A percentile compares a stretch with the other conserved stretches of the same genome.
These are phyloP conservation scores for Fragum sueziense DNA, from an alignment of 2,888 invertebrate species.

Conservation along the genomic window DNA sequence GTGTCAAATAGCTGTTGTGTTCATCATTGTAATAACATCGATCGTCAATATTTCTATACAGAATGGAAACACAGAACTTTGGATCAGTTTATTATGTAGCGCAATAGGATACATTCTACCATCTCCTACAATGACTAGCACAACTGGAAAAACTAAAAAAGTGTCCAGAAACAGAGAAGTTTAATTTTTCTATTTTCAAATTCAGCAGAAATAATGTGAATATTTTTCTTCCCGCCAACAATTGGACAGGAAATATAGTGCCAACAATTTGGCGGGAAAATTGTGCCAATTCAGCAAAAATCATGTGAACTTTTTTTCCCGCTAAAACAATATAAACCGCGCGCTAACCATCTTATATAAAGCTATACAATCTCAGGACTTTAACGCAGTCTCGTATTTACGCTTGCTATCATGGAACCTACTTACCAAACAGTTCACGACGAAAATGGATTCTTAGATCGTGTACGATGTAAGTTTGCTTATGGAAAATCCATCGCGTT, in stretches of 20 bases:
- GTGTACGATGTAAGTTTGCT: conserved; percentile 25
- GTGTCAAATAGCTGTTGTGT: conserved; percentile 44
- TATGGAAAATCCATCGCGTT: conserved; percentile 21
- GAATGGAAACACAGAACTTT: conserved; percentile 28
- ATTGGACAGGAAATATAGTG: too few species aligned
- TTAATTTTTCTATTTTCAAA: too few species aligned
- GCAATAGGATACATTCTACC: conserved; percentile 28
- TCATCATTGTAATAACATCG: conserved; percentile 40
- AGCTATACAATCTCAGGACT: not conserved
- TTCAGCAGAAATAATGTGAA: too few species aligned
- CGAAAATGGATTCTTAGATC: conserved; percentile 22
- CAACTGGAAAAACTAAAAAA: too few species aligned
- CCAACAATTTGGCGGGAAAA: not conserved
- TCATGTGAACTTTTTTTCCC: too few species aligned
- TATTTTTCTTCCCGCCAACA: too few species aligned
- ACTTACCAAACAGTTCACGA: conserved; percentile 16
- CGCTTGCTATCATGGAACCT: conserved; percentile 1
- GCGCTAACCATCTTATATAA: too few species aligned
- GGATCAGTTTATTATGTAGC: conserved; percentile 37
- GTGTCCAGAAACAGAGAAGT: too few species aligned
- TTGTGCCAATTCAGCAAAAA: too few species aligned
- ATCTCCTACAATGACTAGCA: too few species aligned
- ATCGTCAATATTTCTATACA: conserved; percentile 40
- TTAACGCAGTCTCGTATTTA: too few species aligned
- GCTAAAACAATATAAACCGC: too few species aligned